These are phyloP conservation scores for Danaus melanippus DNA, from an alignment of 1,140 invertebrate species.

Conservation along the genomic window DNA sequence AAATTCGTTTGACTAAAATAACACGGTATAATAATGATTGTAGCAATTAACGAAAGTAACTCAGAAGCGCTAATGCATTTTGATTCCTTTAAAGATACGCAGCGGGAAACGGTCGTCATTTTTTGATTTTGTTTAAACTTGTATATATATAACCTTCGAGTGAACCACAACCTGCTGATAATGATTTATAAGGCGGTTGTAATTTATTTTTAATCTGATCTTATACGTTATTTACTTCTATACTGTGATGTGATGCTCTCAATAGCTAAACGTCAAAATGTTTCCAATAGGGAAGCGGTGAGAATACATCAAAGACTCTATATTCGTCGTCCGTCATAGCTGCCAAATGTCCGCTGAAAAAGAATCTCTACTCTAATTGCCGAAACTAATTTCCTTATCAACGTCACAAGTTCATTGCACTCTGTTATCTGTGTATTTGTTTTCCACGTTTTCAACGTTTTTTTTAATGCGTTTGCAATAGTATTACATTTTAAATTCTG, in stretches of 20 bases:
- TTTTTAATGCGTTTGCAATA: constrained; percentile 6
- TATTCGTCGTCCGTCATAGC: constrained; percentile 6
- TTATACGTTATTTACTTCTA: neutral
- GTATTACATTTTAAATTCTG: neutral
- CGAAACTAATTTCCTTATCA: constrained; percentile 28
- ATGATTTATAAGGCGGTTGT: too few species aligned
- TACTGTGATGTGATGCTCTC: constrained; percentile 3
- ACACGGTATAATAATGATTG: too few species aligned
- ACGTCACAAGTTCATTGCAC: constrained; percentile 27
- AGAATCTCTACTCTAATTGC: constrained; percentile 29
- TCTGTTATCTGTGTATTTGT: constrained; percentile 17
- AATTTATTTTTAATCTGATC: too few species aligned
- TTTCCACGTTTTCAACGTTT: constrained; percentile 5
- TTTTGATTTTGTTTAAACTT: too few species aligned
- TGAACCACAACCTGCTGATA: too few species aligned
- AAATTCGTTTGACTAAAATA: too few species aligned
- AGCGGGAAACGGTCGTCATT: too few species aligned
- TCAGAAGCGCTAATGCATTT: too few species aligned
- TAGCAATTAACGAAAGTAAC: too few species aligned
- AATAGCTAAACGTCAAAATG: constrained; percentile 8
- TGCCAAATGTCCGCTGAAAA: constrained; percentile 26
- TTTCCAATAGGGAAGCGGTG: constrained; percentile 5
- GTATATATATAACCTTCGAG: too few species aligned
- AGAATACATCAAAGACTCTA: constrained; percentile 17
- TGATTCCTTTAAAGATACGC: too few species aligned